A percentile compares a stretch with the other conserved stretches of the same genome.
phyloP scores from a whole-genome alignment of 2,797 vertebrate species.

The Syngnathus acus region DNA sequence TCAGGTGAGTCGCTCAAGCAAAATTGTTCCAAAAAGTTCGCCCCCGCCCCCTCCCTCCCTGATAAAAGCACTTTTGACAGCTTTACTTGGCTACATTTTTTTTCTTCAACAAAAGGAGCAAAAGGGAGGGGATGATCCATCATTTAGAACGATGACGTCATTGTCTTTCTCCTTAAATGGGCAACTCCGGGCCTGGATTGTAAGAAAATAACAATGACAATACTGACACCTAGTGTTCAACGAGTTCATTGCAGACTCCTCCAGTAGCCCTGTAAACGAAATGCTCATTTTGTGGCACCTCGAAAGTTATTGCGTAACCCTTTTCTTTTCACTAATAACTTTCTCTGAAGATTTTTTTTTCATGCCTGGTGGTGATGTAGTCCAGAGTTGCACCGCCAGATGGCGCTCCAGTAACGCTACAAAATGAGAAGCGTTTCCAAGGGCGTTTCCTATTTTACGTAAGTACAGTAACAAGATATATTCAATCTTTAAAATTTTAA shows the following conservation, averaged over 20 bases:
- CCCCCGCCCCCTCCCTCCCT: constrained; percentile 21
- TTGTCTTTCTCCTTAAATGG: constrained; percentile 27
- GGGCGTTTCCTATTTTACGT: too few relatives aligned
- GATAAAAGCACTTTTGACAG: constrained; percentile 61
- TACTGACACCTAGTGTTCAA: neutral
- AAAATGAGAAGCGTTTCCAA: too few relatives aligned
- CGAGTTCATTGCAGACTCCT: neutral
- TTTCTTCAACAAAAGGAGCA: constrained; percentile 43
- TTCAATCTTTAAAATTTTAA: too few relatives aligned
- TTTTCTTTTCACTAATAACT: neutral
- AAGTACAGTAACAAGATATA: too few relatives aligned
- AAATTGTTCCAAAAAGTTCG: constrained; percentile 34
- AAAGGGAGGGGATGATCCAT: constrained; percentile 30
- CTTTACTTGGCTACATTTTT: constrained; percentile 43
- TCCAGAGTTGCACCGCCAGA: too few relatives aligned
- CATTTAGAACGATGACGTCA: constrained; percentile 35
- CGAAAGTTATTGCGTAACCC: neutral
- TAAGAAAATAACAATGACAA: neutral
- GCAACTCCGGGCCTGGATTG: constrained; percentile 1
- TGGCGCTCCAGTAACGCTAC: too few relatives aligned
- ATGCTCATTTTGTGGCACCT: neutral
- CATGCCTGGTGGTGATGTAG: neutral
- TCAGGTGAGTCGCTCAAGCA: constrained; percentile 48
- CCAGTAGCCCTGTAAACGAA: neutral
- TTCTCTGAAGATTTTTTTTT: neutral